Percentiles rank a stretch among this genome's conserved stretches.
These are phyloP conservation scores for Dendrocincla tyrannina DNA, from an alignment of 2,797 vertebrate species.

Conservation along the genomic window DNA sequence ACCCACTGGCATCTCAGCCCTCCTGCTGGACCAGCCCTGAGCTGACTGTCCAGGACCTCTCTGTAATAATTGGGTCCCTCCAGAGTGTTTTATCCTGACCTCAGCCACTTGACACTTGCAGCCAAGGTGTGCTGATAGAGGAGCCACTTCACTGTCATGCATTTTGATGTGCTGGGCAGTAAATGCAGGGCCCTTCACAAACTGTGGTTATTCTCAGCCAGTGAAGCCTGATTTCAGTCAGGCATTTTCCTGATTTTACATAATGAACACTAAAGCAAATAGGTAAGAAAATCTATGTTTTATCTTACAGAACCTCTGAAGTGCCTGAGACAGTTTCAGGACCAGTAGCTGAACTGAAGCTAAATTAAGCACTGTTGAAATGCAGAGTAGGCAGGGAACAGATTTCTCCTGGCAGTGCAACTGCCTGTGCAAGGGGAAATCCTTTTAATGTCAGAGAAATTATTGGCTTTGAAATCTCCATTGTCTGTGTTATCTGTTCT, in stretches of 20 bases:
- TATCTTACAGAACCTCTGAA: background rate
- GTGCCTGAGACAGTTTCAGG: background rate
- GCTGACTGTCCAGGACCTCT: background rate
- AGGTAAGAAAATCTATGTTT: background rate
- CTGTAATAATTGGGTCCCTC: fast-evolving
- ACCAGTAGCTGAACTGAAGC: background rate
- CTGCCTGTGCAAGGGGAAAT: background rate
- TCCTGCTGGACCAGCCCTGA: background rate
- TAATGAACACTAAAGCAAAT: background rate
- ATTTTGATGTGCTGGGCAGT: background rate
- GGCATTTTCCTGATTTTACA: background rate
- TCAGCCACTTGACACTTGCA: background rate
- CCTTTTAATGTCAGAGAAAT: background rate
- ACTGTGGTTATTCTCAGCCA: background rate
- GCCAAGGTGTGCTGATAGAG: background rate
- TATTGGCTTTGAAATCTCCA: background rate
- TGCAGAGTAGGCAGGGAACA: background rate
- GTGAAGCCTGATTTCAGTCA: background rate
- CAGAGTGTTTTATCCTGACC: background rate
- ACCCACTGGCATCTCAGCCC: background rate
- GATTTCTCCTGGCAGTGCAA: background rate
- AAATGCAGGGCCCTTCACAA: background rate
- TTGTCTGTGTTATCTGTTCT: background rate
- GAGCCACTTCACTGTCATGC: background rate
- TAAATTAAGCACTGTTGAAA: background rate